These are phyloP conservation scores for Ectobius pallidus DNA, from an alignment of 2,888 invertebrate species.

Conservation along the genomic window DNA sequence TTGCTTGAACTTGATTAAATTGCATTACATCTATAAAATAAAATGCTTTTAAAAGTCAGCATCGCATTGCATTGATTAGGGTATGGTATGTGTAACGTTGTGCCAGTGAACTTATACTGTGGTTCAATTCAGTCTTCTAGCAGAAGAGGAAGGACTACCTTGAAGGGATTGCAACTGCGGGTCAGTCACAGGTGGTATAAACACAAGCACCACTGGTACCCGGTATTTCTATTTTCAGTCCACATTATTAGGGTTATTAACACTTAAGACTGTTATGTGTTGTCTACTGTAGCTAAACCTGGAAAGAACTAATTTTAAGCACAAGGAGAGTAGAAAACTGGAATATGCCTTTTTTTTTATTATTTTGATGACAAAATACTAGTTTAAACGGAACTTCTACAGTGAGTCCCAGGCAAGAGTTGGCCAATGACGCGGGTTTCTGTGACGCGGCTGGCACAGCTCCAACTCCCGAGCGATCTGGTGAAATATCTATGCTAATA, in stretches of 20 bases:
- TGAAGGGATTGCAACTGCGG: conserved; percentile 34
- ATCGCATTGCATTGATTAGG: conserved; percentile 21
- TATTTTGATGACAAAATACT: no score
- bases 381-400: no score
- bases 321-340: no score
- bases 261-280: conserved; percentile 20
- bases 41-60: not conserved
- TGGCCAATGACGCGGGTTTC: no score
- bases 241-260: conserved; percentile 24
- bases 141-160: conserved; percentile 41
- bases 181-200: conserved; percentile 39
- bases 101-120: conserved; percentile 44
- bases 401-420: no score
- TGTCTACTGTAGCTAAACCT: no score
- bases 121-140: conserved; percentile 47
- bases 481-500: no score
- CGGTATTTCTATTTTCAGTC: conserved; percentile 37
- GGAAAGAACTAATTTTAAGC: no score
- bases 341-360: no score
- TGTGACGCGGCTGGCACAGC: no score
- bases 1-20: conserved; percentile 1
- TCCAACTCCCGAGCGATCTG: no score
- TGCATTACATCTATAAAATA: not conserved
- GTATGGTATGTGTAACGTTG: conserved; percentile 35
- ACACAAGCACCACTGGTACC: conserved; percentile 31